Base-by-base conservation (phyloP, 2,888 invertebrate species). In the Lasioglossum leucozonium region DNA sequence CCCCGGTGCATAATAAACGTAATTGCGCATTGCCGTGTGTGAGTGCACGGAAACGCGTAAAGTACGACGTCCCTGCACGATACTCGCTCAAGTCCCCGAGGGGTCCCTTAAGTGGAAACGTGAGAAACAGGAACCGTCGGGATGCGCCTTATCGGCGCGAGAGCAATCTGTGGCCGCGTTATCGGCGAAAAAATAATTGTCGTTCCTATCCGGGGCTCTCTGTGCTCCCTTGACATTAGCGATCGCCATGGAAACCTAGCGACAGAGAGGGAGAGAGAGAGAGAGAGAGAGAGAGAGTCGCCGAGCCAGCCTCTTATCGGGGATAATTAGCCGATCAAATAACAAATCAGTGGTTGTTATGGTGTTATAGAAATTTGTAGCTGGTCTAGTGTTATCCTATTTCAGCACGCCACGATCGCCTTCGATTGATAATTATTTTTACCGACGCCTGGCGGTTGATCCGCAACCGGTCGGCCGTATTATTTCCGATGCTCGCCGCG, bases 111-210 rank as follows among this genome's bases (percentile, higher is more conserved):
- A 78, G 40, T 79, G 80, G 87, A 87, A 88, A 88, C 83, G 88
- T 83, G 87, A 89, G 87, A 89, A 88, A 88, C 87, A 51, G 76
- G 74, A 79, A 84, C 58, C 55, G 67, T 34, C 72, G 47, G 79
- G 73, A 72, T 58, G 42, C 79, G 73, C 79, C 71, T 86, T 62
- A 73, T 75, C 76, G 78, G 47, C 18, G 44, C 62, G 26, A 55
- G 44, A 71, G 71, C 67, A 79, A 86, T 85, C 79, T 73, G 26
- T 77, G 79, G 34, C 55, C 67, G 79, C 71, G 81, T 83, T 88
- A 87, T 87, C 77, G 47, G 55, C 65, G n/a, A 37, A 71, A 77
- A 85, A 89, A 88, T 88, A 82, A 90, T 89, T 73, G 69, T 85
- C 73, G 69, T n/a, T n/a, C 72, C 55, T 62, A 89, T 83, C 55